Evolutionary conservation across 2,113 vertebrate species (phyloP).

Genomic region (Silurus meridionalis): DNA sequence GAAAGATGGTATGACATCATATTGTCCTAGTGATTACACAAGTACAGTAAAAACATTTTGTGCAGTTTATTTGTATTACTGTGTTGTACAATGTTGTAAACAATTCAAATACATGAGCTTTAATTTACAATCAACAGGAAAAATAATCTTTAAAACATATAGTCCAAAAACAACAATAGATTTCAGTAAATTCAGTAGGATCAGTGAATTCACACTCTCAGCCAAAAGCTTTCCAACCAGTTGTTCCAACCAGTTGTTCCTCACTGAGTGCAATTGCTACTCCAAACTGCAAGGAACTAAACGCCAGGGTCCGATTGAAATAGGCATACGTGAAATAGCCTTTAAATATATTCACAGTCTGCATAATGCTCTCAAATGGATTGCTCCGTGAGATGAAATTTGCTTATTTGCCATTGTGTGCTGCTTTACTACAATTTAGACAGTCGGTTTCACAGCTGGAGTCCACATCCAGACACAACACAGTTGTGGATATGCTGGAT

Average conservation of each 20-base stretch:
- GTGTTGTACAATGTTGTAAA: background rate
- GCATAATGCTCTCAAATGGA: background rate
- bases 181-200: no score
- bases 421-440: slow-evolving; percentile 47
- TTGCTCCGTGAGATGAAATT: background rate
- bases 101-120: background rate
- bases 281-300: background rate
- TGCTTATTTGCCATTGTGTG: background rate
- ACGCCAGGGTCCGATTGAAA: background rate
- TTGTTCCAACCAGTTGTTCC: background rate
- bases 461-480: slow-evolving; percentile 53
- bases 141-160: no score
- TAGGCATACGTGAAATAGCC: background rate
- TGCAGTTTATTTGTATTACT: no score
- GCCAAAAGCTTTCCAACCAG: background rate
- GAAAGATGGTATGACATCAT: no score
- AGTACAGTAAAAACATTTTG: background rate
- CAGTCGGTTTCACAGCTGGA: slow-evolving; percentile 55
- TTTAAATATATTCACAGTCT: background rate
- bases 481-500: slow-evolving; percentile 28
- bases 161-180: background rate
- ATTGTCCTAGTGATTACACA: no score
- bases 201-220: background rate
- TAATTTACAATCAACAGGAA: background rate
- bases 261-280: background rate